Percentiles rank a stretch among this genome's conserved stretches.
phyloP scores from a whole-genome alignment of 2,113 vertebrate species.

The Caranx ignobilis region DNA sequence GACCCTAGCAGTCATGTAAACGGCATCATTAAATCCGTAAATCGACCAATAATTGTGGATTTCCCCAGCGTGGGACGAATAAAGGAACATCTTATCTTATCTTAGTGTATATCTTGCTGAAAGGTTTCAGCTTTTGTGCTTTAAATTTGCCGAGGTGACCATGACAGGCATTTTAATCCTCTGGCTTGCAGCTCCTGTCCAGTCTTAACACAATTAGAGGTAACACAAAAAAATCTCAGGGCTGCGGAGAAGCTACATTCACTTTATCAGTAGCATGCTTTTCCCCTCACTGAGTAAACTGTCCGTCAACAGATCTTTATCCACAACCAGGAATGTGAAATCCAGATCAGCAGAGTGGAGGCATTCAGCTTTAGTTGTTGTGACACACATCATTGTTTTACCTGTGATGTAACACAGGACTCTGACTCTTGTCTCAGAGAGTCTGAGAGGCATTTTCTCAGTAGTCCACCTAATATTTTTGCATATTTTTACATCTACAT shows the following conservation, averaged over 20 bases:
- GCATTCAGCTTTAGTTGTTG: neutral
- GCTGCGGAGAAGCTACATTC: neutral
- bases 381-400: conserved; percentile 14
- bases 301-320: conserved; percentile 25
- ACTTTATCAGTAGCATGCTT: neutral
- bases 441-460: neutral
- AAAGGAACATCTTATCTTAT: too few relatives aligned
- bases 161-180: neutral
- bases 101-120: neutral
- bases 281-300: conserved; percentile 8
- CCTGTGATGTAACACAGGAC: neutral
- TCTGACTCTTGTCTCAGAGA: neutral
- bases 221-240: too few relatives aligned
- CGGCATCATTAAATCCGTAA: neutral
- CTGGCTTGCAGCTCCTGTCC: neutral
- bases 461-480: too few relatives aligned
- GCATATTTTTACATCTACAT: too few relatives aligned
- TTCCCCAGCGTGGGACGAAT: too few relatives aligned
- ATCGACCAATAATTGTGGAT: too few relatives aligned
- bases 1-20: neutral
- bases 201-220: neutral
- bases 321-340: conserved; percentile 28
- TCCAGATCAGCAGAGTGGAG: conserved; percentile 17
- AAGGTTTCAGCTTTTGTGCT: neutral
- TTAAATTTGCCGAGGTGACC: neutral